Percentiles rank a stretch among this genome's conserved stretches.
Conservation (phyloP, 2,113 vertebrate species). For the Hypocryptadius cinnamomeus region DNA sequence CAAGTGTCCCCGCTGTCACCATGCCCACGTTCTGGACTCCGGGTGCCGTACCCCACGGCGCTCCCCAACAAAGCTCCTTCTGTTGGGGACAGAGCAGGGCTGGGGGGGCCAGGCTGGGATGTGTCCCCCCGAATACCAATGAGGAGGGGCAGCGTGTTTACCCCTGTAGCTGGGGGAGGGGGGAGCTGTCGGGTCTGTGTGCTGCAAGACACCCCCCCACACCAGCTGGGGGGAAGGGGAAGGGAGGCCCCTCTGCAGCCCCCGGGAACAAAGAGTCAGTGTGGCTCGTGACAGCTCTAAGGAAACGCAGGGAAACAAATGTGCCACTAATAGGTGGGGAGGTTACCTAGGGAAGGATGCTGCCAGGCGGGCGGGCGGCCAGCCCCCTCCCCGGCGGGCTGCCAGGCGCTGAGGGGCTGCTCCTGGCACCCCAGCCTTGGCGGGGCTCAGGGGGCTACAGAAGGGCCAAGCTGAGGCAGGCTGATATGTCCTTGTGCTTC, state of each 20-base stretch:
- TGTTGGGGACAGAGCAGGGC: background rate
- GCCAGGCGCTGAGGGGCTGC: background rate
- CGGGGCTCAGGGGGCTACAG: background rate
- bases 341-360: constrained; percentile 50
- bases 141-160: background rate
- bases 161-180: background rate
- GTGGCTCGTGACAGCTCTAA: constrained; percentile 59
- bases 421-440: background rate
- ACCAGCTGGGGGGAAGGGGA: background rate
- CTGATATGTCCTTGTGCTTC: background rate
- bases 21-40: background rate
- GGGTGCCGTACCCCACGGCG: background rate
- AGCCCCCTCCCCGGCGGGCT: background rate
- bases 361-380: background rate
- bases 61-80: constrained; percentile 50
- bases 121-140: constrained; percentile 56
- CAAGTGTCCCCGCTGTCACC: background rate
- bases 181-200: background rate
- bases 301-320: constrained; percentile 55
- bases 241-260: background rate
- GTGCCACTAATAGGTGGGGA: constrained; percentile 64
- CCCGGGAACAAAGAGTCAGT: constrained; percentile 58
- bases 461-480: background rate
- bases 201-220: background rate
- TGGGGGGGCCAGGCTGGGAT: background rate